Percentiles rank a stretch among this genome's conserved stretches.
Evolutionary conservation across 2,888 invertebrate genomes (phyloP).

Genomic region (Erebia palarica): DNA sequence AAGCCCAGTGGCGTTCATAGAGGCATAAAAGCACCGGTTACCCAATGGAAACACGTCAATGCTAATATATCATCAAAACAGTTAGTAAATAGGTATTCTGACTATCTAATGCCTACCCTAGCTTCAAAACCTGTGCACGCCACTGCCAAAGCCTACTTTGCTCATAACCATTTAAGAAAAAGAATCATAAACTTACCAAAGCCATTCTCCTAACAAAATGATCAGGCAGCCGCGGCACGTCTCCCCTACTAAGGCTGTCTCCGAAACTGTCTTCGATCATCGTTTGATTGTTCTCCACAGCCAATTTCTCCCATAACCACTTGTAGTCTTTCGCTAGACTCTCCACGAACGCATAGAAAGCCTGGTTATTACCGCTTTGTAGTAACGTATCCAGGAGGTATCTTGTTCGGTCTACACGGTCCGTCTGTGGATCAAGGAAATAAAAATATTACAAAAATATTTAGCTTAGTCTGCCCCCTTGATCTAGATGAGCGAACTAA

Average conservation of each 20-base stretch:
- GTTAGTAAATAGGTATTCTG: no score
- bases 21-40: no score
- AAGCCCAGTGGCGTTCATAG: conserved; percentile 55
- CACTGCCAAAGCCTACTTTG: conserved; percentile 52
- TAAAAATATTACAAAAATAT: background rate
- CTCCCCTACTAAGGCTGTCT: conserved; percentile 79
- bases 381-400: conserved; percentile 68
- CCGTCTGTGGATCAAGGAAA: conserved; percentile 54
- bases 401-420: conserved; percentile 62
- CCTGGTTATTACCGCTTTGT: conserved; percentile 65
- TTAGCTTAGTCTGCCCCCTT: background rate
- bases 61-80: no score
- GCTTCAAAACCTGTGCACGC: no score
- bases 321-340: conserved; percentile 79
- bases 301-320: conserved; percentile 81
- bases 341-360: conserved; percentile 81
- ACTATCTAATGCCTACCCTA: no score
- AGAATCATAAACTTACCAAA: conserved; percentile 63
- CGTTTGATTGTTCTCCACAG: conserved; percentile 55
- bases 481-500: no score
- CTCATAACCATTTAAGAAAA: conserved; percentile 77
- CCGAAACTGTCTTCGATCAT: conserved; percentile 71
- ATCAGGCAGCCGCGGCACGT: conserved; percentile 81
- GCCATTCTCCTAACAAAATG: conserved; percentile 77
- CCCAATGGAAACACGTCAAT: no score